phyloP scores from a whole-genome alignment of 1,140 invertebrate species.

The Drosophila persimilis region DNA sequence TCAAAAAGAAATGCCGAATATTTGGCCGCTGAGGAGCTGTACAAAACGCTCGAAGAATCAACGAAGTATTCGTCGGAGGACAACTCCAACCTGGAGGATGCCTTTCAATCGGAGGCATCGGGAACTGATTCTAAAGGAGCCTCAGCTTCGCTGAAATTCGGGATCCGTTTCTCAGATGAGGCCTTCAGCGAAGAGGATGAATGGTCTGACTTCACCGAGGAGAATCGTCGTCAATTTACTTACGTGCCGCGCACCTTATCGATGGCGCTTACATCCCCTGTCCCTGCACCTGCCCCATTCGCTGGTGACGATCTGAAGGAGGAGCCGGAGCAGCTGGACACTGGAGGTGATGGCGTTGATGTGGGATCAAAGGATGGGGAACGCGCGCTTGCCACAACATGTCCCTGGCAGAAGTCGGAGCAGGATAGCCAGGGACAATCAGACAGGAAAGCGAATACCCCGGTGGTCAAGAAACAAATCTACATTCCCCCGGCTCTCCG shows the following conservation, averaged over 20 bases:
- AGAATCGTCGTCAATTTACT: slow-evolving; percentile 47
- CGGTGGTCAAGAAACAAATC: slow-evolving; percentile 23
- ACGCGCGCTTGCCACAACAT: slow-evolving; percentile 8
- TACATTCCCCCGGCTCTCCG: slow-evolving; percentile 68
- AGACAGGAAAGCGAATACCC: not conserved
- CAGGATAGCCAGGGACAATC: not conserved
- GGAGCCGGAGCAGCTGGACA: slow-evolving; percentile 35
- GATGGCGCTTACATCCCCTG: slow-evolving; percentile 8
- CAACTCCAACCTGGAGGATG: too few relatives aligned
- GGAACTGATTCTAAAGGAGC: not conserved
- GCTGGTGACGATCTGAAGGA: not conserved
- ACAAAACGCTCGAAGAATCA: slow-evolving; percentile 65
- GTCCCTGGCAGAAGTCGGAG: slow-evolving; percentile 56
- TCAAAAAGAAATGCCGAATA: slow-evolving; percentile 57
- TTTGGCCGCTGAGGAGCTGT: slow-evolving; percentile 63
- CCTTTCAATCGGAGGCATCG: not conserved
- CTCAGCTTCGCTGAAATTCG: slow-evolving; percentile 28
- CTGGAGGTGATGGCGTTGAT: slow-evolving; percentile 53
- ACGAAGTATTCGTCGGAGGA: slow-evolving; percentile 23
- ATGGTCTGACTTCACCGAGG: slow-evolving; percentile 63
- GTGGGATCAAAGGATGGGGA: slow-evolving; percentile 28
- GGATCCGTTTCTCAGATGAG: slow-evolving; percentile 28
- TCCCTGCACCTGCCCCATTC: not conserved
- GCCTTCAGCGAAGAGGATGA: slow-evolving; percentile 48
- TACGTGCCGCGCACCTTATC: slow-evolving; percentile 13